A percentile compares a stretch with the other conserved stretches of the same genome.
Conservation (phyloP, 2,888 invertebrate species). For the Agrotis ipsilon region DNA sequence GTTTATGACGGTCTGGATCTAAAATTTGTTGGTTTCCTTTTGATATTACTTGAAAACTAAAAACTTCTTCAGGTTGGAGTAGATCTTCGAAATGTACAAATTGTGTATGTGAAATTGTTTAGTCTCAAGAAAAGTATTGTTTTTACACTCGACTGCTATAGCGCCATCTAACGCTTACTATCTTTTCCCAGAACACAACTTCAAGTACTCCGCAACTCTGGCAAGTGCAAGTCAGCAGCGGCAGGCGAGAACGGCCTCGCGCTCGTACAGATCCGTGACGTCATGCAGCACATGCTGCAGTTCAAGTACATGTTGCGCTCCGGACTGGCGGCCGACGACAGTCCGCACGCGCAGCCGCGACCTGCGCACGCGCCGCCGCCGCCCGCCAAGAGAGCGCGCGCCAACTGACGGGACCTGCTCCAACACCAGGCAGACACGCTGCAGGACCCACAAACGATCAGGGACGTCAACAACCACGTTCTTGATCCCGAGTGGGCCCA, state of each 20-base stretch:
- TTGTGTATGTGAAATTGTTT: constrained; percentile 3
- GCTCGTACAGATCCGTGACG: constrained; percentile 95
- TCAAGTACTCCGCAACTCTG: constrained; percentile 94
- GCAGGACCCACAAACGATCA: too few relatives aligned
- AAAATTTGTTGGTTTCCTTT: too few relatives aligned
- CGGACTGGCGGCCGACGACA: constrained; percentile 76
- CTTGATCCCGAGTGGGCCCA: constrained; percentile 5
- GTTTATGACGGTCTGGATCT: too few relatives aligned
- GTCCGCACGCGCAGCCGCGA: constrained; percentile 66
- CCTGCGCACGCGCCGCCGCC: constrained; percentile 68
- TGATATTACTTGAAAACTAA: neutral
- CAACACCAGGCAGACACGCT: too few relatives aligned
- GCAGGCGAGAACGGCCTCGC: constrained; percentile 94
- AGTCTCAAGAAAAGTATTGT: neutral
- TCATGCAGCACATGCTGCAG: constrained; percentile 96
- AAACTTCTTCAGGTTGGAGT: constrained; percentile 10
- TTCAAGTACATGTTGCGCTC: constrained; percentile 96
- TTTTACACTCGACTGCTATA: neutral
- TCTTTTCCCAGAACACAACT: constrained; percentile 92
- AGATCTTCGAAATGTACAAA: constrained; percentile 1
- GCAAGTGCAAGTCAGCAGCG: constrained; percentile 93
- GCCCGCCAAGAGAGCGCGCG: constrained; percentile 78
- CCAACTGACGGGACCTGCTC: constrained; percentile 77
- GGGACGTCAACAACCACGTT: too few relatives aligned
- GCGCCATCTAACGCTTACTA: too few relatives aligned